Base-by-base conservation (phyloP, 2,113 vertebrate genomes). In the Siniperca knerii region DNA sequence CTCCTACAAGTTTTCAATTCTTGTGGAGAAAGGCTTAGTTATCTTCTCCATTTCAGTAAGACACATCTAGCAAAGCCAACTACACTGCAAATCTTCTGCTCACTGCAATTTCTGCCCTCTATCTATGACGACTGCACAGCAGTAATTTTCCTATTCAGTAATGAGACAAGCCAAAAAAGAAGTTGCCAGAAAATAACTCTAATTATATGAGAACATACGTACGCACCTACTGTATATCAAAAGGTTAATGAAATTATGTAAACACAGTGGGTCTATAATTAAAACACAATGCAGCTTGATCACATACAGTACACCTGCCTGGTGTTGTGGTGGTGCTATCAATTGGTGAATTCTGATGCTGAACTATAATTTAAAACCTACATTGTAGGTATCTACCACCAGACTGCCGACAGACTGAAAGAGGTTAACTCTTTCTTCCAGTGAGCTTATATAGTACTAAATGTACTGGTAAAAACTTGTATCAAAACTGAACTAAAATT, bases 11-110 rank as follows among this genome's bases (percentile, higher is more conserved):
- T 21, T 70, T 21, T 64, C 2, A 54, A 8, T 62, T 52, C 4
- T 46, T 18, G 9, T 25, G 12, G 52, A 46, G 60, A 25, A 44
- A 64, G n/a, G 16, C 46, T 44, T 46, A 12, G 11, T 42, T 57
- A 48, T 74, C 50, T 37, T 46, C 70, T 13, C 25, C 20, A 33
- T 65, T 74, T 57, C 70, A 66, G 15, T 8, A 13, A 60, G 10
- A n/a, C 61, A 20, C 60, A 66, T 23, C 48, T 2, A 55, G 60
- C 37, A 67, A 64, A 74, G 70, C 70, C 79, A 66, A 65, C 73
- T 55, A 48, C 4, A 5, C 52, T 67, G 79, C 44, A 48, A 37
- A 74, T 58, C 11, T 21, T 44, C 50, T 52, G 72, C 57, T 54
- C 18, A n/a, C 16, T 76, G 23, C 46, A 15, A 50, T 25, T 50